A percentile compares a stretch with the other conserved stretches of the same genome.
Conservation (phyloP, 2,113 vertebrate genomes). For the Fregetta grallaria region DNA sequence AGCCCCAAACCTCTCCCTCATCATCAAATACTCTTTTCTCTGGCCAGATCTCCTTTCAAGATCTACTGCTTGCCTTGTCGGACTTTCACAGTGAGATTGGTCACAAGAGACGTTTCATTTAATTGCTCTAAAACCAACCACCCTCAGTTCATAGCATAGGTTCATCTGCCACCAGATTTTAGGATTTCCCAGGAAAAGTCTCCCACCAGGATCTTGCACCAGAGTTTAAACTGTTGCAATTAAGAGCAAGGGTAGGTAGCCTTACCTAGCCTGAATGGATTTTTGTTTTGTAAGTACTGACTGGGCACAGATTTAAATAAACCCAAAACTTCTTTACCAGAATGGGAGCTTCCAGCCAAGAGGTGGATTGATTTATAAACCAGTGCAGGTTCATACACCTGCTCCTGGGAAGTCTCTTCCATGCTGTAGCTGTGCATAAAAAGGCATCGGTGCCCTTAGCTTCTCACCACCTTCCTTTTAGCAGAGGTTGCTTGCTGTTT, state of each 20-base stretch:
- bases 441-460: background rate
- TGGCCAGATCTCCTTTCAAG: background rate
- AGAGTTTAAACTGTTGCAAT: background rate
- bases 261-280: background rate
- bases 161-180: background rate
- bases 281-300: background rate
- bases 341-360: background rate
- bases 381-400: background rate
- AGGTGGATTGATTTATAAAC: background rate
- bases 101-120: background rate
- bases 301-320: background rate
- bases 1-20: background rate
- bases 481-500: background rate
- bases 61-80: background rate
- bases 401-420: background rate
- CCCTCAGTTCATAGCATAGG: background rate
- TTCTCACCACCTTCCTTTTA: background rate
- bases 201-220: background rate
- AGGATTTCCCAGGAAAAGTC: background rate
- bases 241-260: background rate
- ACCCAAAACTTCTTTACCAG: background rate
- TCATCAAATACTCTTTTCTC: background rate
- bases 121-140: background rate
- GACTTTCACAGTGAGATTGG: background rate
- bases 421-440: background rate